phyloP scores from a whole-genome alignment of 2,113 vertebrate species.

The Halcyon senegalensis region DNA sequence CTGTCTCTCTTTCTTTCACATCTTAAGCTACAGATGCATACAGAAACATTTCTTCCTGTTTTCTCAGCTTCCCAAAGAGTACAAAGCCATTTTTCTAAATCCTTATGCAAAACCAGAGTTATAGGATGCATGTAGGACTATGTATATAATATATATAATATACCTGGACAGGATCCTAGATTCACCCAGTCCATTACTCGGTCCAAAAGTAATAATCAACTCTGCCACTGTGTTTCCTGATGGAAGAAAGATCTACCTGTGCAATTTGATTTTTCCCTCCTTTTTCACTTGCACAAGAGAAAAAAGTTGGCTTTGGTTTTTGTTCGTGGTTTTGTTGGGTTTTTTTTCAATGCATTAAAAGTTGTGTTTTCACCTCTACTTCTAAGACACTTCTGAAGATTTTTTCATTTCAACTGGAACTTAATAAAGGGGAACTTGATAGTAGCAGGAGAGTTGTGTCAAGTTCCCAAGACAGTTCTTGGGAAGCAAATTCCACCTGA shows the following conservation, averaged over 20 bases:
- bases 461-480: background rate
- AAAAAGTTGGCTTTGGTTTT: background rate
- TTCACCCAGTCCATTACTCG: fast-evolving
- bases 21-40: fast-evolving
- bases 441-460: background rate
- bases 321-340: fast-evolving
- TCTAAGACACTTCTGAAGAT: background rate
- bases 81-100: background rate
- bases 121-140: background rate
- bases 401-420: background rate
- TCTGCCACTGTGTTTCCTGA: background rate
- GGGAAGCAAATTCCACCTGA: background rate
- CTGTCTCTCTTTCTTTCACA: background rate
- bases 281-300: background rate
- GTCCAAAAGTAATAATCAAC: background rate
- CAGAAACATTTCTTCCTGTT: background rate
- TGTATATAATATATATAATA: no score
- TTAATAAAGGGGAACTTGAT: background rate
- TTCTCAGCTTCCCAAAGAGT: background rate
- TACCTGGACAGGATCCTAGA: background rate
- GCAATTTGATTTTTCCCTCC: background rate
- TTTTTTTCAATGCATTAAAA: background rate
- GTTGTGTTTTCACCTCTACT: background rate
- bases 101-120: background rate
- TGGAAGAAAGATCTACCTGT: background rate